These are phyloP conservation scores for Daubentonia madagascariensis DNA, from an alignment of 2,113 vertebrate genomes.

Conservation along the genomic window DNA sequence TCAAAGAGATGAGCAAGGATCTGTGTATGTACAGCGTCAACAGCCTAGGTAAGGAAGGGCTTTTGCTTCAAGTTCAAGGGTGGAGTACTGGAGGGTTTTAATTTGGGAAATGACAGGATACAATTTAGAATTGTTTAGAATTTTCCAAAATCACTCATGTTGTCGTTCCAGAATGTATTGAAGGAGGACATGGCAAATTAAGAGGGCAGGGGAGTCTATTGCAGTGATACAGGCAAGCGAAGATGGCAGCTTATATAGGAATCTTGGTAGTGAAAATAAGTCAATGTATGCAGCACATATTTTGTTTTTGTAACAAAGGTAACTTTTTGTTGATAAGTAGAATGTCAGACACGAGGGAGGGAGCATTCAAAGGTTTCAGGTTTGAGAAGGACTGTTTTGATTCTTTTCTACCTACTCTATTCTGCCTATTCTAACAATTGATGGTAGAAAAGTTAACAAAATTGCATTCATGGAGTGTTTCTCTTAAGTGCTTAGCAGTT, in stretches of 20 bases:
- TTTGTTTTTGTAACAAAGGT: not conserved
- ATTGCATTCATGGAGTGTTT: not conserved
- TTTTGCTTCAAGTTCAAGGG: not conserved
- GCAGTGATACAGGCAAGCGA: not conserved
- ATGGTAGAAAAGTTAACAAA: not conserved
- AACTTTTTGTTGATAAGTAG: not conserved
- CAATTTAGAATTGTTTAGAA: not conserved
- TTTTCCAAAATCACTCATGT: not conserved
- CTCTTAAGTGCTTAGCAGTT: not conserved
- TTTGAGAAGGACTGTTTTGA: not conserved
- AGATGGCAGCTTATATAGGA: not conserved
- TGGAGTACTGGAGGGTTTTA: not conserved
- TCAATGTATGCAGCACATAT: not conserved
- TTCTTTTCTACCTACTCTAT: not conserved
- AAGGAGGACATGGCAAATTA: not conserved
- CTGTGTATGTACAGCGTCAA: not conserved
- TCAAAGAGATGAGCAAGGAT: not conserved
- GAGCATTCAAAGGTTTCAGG: not conserved
- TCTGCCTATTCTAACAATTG: not conserved
- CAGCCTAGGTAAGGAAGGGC: fast-evolving
- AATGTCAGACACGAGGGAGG: not conserved
- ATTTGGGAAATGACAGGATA: not conserved
- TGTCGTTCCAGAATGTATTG: not conserved
- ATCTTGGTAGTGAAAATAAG: not conserved
- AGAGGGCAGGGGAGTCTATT: not conserved